Evolutionary conservation across 2,797 vertebrate species (phyloP), one percentile per base, ranked within the genome.

Genomic region (Notoglanidium macrostoma): DNA sequence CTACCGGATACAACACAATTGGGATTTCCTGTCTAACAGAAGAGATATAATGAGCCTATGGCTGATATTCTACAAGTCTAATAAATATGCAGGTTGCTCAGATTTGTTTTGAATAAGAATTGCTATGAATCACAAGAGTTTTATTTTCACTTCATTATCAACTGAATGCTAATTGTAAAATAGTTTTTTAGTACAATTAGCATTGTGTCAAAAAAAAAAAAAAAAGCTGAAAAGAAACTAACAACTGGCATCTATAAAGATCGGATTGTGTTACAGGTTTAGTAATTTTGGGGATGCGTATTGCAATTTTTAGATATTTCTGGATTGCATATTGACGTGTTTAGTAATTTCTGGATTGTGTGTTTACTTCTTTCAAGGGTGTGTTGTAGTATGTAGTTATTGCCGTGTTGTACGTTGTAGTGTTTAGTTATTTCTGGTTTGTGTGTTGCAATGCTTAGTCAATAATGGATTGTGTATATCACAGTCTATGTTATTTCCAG

Each of bases 61-160:
- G 72, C 73, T 70, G 86, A 86, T 74, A 80, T 84, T 63, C 65
- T 72, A 35, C 63, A 78, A 32, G 63, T 49, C 80, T 84, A 51
- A 72, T 78, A 87, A 89, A 86, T 67, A 88, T 84, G 81, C 40
- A 29, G 87, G 40, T 73, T 59, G 29, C 82, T 61, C 29, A 35
- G 44, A 76, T 83, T 70, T 88, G 63, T 86, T 78, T 77, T 61
- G 73, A 77, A 76, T 67, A 29, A 7, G 26, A 83, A 84, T 81
- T 54, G 17, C 14, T 81, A 17, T 32, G 15, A 59, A 54, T 61
- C 35, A 61, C 35, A n/a, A 12, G 23, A 61, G 78, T 46, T 78
- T 84, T 67, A 57, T 57, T 77, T 84, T 51, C 61, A 59, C 26
- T 57, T 67, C 32, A 67, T 83, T 68, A 78, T 84, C 32, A 84